Evolutionary conservation across 2,888 invertebrate genomes (phyloP), one percentile per base, ranked within the genome.

Genomic region (Margaritifera margaritifera): DNA sequence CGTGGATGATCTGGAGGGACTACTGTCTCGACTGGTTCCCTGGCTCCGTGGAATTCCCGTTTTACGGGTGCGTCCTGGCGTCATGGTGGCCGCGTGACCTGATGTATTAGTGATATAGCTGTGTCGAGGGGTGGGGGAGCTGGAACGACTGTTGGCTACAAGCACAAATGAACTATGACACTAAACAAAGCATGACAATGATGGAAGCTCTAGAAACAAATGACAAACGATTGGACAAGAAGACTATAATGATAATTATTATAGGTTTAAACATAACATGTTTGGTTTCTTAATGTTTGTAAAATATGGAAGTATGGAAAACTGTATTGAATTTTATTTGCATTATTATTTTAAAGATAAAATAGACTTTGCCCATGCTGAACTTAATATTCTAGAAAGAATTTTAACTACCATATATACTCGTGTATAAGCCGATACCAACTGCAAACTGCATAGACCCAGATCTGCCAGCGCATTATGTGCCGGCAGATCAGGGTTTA

Each of bases 101-200:
- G 80, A 72, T 53, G 81, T 82, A 82, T 93, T 93, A 27, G 93
- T 94, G 69, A 93, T 92, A 86, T 95, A 95, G 69, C 93, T 93
- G 77, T 94, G 90, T 74, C 96, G 93, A 0, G 97, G 95, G 68
- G 96, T 95, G 0, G 98, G 98, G 0, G 98, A 98, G 64, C 96
- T 96, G 6, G 97, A 97, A 56, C 98, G 92, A 81, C 97, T 97
- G 62, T 96, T 95, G 11, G 98, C 96, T 96, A 91, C 50, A 89
- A 87, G 64, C 11, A 53, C 50, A 68, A 18, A 51, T 8, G 58
- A 27, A 57, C 42, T 19, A 54, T 22, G 54, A 55, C 58, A n/a
- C 20, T 53, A 27, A 66, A 55, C 60, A 59, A 24, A 50, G 56
- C 51, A 57, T 24, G 56, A 25, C 56, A 51, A 22, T 25, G 20